Conservation (phyloP, 2,113 vertebrate genomes). For the Tringa solitaria region DNA sequence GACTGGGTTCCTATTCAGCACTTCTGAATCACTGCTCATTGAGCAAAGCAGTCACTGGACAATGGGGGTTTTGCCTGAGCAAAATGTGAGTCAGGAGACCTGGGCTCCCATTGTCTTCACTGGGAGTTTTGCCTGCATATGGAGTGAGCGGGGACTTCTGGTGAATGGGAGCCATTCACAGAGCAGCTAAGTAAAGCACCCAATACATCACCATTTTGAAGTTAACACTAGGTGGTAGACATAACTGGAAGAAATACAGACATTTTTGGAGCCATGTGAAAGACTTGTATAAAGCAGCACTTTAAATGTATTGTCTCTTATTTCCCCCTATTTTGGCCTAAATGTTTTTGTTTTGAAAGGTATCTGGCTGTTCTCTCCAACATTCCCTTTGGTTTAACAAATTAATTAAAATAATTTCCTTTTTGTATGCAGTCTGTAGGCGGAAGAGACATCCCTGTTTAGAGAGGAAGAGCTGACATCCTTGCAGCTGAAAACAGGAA, state of each 20-base stretch:
- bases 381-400: conserved; percentile 25
- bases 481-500: background rate
- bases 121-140: conserved; percentile 41
- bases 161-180: conserved; percentile 34
- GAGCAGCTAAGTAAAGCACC: background rate
- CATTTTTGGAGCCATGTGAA: conserved; percentile 48
- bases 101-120: conserved; percentile 26
- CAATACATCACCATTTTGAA: conserved; percentile 47
- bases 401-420: conserved; percentile 42
- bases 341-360: conserved; percentile 24
- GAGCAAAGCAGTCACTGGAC: conserved; percentile 19
- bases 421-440: background rate
- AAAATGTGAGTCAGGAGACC: conserved; percentile 56
- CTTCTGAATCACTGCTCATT: conserved; percentile 34
- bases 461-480: background rate
- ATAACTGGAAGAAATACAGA: conserved; percentile 60
- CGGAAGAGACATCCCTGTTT: background rate
- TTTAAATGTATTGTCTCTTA: conserved; percentile 28
- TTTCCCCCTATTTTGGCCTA: conserved; percentile 28
- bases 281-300: conserved; percentile 17
- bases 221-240: conserved; percentile 55
- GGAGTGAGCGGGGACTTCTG: conserved; percentile 24
- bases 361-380: background rate
- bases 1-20: conserved; percentile 16
- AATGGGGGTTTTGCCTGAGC: conserved; percentile 33